Percentiles rank a stretch among this genome's conserved stretches.
Evolutionary conservation across 2,113 vertebrate species (phyloP).

Genomic region (Saguinus imperator): DNA sequence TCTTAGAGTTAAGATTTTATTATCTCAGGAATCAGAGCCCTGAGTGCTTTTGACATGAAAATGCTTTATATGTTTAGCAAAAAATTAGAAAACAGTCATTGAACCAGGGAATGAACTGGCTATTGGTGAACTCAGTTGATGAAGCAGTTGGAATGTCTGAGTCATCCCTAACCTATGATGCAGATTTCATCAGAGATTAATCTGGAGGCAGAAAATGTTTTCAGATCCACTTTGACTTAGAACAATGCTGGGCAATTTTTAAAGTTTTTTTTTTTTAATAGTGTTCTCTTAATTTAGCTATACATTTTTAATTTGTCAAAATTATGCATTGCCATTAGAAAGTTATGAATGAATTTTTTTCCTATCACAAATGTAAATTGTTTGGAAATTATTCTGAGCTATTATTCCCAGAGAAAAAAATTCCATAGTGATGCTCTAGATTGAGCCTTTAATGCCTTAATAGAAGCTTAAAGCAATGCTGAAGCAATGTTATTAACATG

Average conservation of each 20-base stretch:
- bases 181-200: neutral
- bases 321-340: neutral
- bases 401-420: neutral
- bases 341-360: neutral
- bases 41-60: constrained; percentile 13
- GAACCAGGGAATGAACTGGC: neutral
- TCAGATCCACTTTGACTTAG: constrained; percentile 13
- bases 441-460: neutral
- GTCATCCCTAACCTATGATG: constrained; percentile 7
- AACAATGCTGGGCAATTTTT: neutral
- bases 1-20: constrained; percentile 41
- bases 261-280: neutral
- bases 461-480: neutral
- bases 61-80: constrained; percentile 20
- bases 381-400: constrained; percentile 32
- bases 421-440: neutral
- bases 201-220: constrained; percentile 30
- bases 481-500: neutral
- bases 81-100: neutral
- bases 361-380: constrained; percentile 22
- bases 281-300: neutral
- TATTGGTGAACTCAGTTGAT: neutral
- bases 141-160: neutral
- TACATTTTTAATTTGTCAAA: neutral
- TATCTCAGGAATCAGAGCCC: constrained; percentile 15